phyloP scores from a whole-genome alignment of 2,113 vertebrate species.

The Pyrgilauda ruficollis region DNA sequence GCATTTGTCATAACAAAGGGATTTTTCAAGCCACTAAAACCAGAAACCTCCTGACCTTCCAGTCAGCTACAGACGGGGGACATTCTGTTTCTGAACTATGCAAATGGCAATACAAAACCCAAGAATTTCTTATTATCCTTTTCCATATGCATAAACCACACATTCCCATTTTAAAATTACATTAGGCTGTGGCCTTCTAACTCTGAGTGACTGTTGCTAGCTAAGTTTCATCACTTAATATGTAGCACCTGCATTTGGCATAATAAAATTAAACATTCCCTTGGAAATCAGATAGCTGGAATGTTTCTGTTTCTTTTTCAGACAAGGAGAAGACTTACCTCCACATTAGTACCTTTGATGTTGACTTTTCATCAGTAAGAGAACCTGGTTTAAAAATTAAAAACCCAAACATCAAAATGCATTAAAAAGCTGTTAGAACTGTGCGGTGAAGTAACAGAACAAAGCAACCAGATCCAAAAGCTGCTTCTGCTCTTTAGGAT shows the following conservation, averaged over 20 bases:
- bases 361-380: conserved; percentile 57
- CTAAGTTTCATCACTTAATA: conserved; percentile 27
- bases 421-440: conserved; percentile 16
- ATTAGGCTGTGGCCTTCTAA: conserved; percentile 33
- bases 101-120: conserved; percentile 21
- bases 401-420: conserved; percentile 62
- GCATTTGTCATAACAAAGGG: conserved; percentile 34
- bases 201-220: conserved; percentile 36
- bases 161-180: background rate
- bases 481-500: background rate
- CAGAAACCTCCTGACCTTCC: conserved; percentile 27
- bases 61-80: background rate
- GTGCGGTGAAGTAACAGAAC: background rate
- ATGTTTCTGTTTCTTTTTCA: conserved; percentile 48
- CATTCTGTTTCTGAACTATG: conserved; percentile 47
- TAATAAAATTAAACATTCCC: conserved; percentile 68
- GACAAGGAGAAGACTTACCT: conserved; percentile 53
- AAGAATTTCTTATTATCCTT: conserved; percentile 37
- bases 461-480: background rate
- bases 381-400: conserved; percentile 68
- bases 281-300: conserved; percentile 64
- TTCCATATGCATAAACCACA: conserved; percentile 56
- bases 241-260: conserved; percentile 36
- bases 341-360: conserved; percentile 65
- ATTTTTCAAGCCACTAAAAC: conserved; percentile 37